Base-by-base conservation (phyloP, 2,888 invertebrate species). In the Drosophila bunnanda region DNA sequence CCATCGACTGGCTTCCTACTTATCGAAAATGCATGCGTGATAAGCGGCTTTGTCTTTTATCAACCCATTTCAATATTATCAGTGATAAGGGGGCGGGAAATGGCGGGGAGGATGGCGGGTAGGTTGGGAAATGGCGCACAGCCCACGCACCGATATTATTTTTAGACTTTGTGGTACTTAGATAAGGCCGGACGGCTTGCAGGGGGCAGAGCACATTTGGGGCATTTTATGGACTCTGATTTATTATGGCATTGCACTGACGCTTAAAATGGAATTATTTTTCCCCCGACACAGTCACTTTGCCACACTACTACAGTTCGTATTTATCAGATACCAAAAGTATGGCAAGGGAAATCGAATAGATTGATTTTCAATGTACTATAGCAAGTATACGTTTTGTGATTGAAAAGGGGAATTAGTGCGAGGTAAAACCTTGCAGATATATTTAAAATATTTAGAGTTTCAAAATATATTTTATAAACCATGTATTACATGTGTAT, bases 201-300 rank as follows among this genome's bases (percentile, higher is more conserved):
- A 22, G 8, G 54, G 15, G 15, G 22, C 8, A 9, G 20, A 32
- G 9, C 36, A 32, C 56, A 68, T 56, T 56, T 44, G 17, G 56
- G 48, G 56, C 67, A 66, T 79, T 82, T 79, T 79, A 85, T 82
- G 71, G 80, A 55, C 70, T 32, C 78, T 82, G 81, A 81, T 81
- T 81, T 81, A 81, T 81, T 80, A 82, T 82, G 85, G 85, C 85
- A 75, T 66, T 84, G 59, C 67, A 69, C 65, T 76, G 79, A 79
- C 82, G 66, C 59, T 78, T 80, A 82, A 72, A 79, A 53, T 81
- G 79, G 58, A 75, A 77, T 78, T 32, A 80, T 80, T 72, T 48
- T 48, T 17, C 10, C n/a, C 25, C 9, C 41, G 56, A 39, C 52
- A 20, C 55, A 57, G 22, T 6, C 17, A 17, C 39, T 17, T 0